Conservation (phyloP, 2,888 invertebrate species). For the Lithophane semibrunnea region DNA sequence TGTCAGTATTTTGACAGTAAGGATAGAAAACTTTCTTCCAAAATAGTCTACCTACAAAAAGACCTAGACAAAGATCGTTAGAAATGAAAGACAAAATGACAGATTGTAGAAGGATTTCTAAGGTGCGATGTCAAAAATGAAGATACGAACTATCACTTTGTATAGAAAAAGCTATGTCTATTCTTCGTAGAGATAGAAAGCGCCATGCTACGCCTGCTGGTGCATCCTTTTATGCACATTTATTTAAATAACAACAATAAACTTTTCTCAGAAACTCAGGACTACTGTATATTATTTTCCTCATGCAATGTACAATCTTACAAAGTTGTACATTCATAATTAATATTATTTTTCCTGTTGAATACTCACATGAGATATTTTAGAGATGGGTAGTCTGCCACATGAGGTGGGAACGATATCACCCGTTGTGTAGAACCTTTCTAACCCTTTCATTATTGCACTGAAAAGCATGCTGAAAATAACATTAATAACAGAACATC, state of each 20-base stretch:
- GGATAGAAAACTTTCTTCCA: too few species aligned
- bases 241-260: neutral
- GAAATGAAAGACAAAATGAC: too few species aligned
- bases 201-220: too few species aligned
- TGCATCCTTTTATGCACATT: neutral
- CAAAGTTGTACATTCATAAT: neutral
- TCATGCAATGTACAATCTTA: neutral
- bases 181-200: too few species aligned
- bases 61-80: too few species aligned
- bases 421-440: slow-evolving; percentile 91
- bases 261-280: neutral
- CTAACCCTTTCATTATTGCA: slow-evolving; percentile 91
- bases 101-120: too few species aligned
- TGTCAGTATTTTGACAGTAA: too few species aligned
- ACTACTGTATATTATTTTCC: slow-evolving; percentile 5
- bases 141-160: too few species aligned
- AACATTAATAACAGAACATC: neutral
- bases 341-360: slow-evolving; percentile 18
- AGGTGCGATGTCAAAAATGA: too few species aligned
- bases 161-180: too few species aligned
- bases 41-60: too few species aligned
- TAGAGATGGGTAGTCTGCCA: slow-evolving; percentile 86
- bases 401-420: slow-evolving; percentile 88
- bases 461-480: slow-evolving; percentile 90
- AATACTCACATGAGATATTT: slow-evolving; percentile 78